Evolutionary conservation across 2,113 vertebrate genomes (phyloP), one percentile per base, ranked within the genome.

Genomic region (Entomyzon cyanotis): DNA sequence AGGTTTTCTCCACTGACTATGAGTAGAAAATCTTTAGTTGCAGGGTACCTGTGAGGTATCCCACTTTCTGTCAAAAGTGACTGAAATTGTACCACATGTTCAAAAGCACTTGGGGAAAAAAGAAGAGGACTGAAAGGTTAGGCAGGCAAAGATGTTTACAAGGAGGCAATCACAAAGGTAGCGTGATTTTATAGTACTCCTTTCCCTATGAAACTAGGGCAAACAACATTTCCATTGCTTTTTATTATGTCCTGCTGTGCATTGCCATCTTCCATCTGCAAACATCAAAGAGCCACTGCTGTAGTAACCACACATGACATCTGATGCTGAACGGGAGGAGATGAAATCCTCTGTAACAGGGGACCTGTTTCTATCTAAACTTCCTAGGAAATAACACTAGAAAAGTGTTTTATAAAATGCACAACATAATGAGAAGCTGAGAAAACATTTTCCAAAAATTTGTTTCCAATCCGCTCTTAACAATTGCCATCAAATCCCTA

Each of bases 171-270:
- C 3, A 1, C 28, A 56, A 50, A 84, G 50, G 55, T 9, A 80
- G 55, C 31, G 12, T 13, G 67, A 39, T 12, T 58, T 9, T 68
- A 59, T 0, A 39, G 79, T 18, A 39, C 33, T 86, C 24, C 42
- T 92, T 94, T 95, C 90, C 83, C 35, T 84, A 28, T 75, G 47
- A 92, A 96, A 94, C 46, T 14, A 73, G 86, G 86, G 23, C 68
- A 87, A 89, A 78, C 91, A 89, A 39, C 8, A n/a, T 78, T 89
- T 81, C 69, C n/a, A 4, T 77, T 84, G 86, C 64, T 94, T 92
- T 93, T 90, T 75, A 75, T 87, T 87, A 35, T 49, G 62, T 89
- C 89, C 94, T 93, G 91, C 96, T 94, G 86, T 84, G 93, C 68
- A 10, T 69, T 87, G 56, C 86, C 89, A 78, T 84, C 80, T 92